phyloP scores from a whole-genome alignment of 2,113 vertebrate genomes.

The Dendropsophus ebraccatus region DNA sequence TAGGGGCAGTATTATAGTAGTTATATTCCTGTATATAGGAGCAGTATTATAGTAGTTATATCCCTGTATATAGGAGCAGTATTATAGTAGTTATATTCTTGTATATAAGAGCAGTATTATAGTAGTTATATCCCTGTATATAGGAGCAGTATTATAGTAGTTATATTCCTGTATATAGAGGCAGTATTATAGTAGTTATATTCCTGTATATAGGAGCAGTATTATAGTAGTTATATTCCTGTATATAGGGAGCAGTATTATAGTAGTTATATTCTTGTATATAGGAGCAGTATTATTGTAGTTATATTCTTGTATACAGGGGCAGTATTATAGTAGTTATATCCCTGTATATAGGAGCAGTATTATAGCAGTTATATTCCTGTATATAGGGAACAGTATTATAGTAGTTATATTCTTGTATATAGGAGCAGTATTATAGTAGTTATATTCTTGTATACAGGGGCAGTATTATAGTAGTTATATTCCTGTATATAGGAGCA shows the following conservation, averaged over 20 bases:
- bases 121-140: constrained; percentile 1
- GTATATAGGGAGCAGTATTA: background rate
- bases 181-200: constrained; percentile 15
- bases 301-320: no score
- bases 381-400: background rate
- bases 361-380: background rate
- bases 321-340: background rate
- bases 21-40: background rate
- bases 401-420: constrained; percentile 6
- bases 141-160: constrained; percentile 11
- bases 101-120: constrained; percentile 6
- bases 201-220: background rate
- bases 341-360: background rate
- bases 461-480: background rate
- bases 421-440: background rate
- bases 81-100: constrained; percentile 14
- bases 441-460: background rate
- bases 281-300: no score
- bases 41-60: constrained; percentile 11
- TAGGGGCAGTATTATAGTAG: background rate
- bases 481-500: background rate
- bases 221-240: background rate
- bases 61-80: background rate
- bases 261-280: background rate
- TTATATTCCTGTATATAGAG: background rate